These are phyloP conservation scores for Orchesella flavescens DNA, from an alignment of 2,888 invertebrate species.

Conservation along the genomic window DNA sequence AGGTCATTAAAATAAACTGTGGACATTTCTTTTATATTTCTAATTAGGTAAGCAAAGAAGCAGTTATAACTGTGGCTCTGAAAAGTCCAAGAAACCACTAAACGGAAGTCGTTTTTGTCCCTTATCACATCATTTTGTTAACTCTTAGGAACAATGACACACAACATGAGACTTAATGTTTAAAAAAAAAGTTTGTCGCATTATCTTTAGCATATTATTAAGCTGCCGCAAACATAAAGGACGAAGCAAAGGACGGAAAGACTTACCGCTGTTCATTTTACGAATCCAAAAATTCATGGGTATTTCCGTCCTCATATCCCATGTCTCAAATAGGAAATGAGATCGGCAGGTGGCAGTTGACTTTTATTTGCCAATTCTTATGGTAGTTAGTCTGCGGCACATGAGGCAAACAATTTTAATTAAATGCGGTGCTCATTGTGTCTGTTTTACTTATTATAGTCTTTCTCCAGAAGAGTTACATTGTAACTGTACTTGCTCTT, in stretches of 20 bases:
- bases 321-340: constrained; percentile 21
- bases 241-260: background rate
- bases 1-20: too few relatives aligned
- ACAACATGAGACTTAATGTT: too few relatives aligned
- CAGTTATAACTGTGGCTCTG: too few relatives aligned
- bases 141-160: too few relatives aligned
- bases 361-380: background rate
- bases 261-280: constrained; percentile 15
- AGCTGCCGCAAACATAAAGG: too few relatives aligned
- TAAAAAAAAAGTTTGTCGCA: too few relatives aligned
- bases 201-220: too few relatives aligned
- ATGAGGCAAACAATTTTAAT: background rate
- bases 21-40: too few relatives aligned
- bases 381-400: background rate
- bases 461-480: background rate
- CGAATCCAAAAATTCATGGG: background rate
- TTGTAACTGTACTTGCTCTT: background rate
- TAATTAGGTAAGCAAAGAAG: too few relatives aligned
- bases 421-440: background rate
- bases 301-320: constrained; percentile 8
- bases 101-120: too few relatives aligned
- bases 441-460: background rate
- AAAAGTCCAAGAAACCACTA: too few relatives aligned
- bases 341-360: constrained; percentile 17
- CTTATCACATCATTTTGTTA: too few relatives aligned